A percentile compares a stretch with the other conserved stretches of the same genome.
These are phyloP conservation scores for Glareola pratincola DNA, from an alignment of 2,113 vertebrate species.

Conservation along the genomic window DNA sequence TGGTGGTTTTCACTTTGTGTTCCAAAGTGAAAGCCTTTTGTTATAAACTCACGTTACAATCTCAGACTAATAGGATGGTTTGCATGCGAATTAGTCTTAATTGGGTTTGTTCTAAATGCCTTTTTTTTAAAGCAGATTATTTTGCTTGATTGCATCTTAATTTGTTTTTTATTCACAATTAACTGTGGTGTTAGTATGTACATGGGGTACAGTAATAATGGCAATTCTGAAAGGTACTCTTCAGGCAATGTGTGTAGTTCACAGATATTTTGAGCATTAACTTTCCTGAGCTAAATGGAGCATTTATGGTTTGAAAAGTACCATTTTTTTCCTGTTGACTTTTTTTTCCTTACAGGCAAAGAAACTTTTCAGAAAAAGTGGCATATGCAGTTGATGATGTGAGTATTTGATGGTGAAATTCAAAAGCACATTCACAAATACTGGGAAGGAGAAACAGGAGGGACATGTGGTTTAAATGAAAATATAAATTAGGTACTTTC, in stretches of 20 bases:
- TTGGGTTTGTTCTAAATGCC: not conserved
- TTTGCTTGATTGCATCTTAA: not conserved
- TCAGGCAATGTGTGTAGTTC: not conserved
- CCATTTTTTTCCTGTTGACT: not conserved
- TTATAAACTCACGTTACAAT: not conserved
- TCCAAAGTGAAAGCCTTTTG: not conserved
- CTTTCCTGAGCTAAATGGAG: not conserved
- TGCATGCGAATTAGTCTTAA: not conserved
- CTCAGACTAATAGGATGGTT: not conserved
- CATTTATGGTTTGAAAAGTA: not conserved
- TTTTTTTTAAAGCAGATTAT: not conserved
- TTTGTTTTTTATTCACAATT: not conserved
- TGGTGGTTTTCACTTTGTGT: not conserved
- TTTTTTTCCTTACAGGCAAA: not conserved
- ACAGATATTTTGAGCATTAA: not conserved
- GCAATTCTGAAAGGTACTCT: not conserved
- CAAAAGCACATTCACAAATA: not conserved
- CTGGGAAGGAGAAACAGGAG: not conserved
- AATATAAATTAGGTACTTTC: not conserved
- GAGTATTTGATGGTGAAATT: slow-evolving; percentile 46
- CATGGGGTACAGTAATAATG: not conserved
- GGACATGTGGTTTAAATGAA: not conserved
- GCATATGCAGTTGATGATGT: slow-evolving; percentile 57
- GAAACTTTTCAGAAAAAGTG: slow-evolving; percentile 17
- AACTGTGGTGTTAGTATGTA: not conserved